A percentile compares a stretch with the other conserved stretches of the same genome.
These are phyloP conservation scores for Pleuronectes platessa DNA, from an alignment of 2,113 vertebrate species.

Conservation along the genomic window DNA sequence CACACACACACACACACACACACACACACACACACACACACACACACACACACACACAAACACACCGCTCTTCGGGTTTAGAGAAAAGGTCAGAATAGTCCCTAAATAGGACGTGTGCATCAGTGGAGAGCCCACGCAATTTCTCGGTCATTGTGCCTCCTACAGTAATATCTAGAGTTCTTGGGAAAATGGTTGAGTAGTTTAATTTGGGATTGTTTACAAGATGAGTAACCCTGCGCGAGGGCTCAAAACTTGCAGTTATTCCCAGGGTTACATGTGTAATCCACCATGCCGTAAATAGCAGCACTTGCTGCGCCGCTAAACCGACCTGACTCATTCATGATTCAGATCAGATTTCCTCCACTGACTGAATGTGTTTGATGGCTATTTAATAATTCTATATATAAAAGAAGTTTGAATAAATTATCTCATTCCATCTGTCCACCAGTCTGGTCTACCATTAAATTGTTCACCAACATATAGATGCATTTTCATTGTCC, in stretches of 20 bases:
- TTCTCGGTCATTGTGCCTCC: constrained; percentile 33
- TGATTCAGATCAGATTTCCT: not conserved
- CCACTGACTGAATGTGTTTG: not conserved
- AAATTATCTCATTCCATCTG: not conserved
- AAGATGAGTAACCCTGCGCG: constrained; percentile 26
- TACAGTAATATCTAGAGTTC: not conserved
- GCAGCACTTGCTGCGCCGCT: not conserved
- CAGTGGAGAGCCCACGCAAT: constrained; percentile 13
- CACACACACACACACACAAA: too few relatives aligned
- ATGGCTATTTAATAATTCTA: constrained; percentile 3
- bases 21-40: too few relatives aligned
- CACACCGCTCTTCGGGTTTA: constrained; percentile 34
- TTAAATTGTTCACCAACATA: not conserved
- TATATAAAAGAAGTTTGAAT: not conserved
- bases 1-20: too few relatives aligned
- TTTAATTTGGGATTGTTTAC: constrained; percentile 46
- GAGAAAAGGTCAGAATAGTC: constrained; percentile 41
- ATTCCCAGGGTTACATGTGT: constrained; percentile 15
- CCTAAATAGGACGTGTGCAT: constrained; percentile 14
- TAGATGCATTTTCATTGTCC: not conserved
- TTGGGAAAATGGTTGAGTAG: constrained; percentile 4
- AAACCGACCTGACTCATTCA: constrained; percentile 26
- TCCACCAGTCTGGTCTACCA: not conserved
- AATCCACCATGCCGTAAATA: constrained; percentile 28
- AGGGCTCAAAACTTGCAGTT: constrained; percentile 24